Base-by-base conservation (phyloP, 1,140 invertebrate genomes). In the Saccostrea glomerata region DNA sequence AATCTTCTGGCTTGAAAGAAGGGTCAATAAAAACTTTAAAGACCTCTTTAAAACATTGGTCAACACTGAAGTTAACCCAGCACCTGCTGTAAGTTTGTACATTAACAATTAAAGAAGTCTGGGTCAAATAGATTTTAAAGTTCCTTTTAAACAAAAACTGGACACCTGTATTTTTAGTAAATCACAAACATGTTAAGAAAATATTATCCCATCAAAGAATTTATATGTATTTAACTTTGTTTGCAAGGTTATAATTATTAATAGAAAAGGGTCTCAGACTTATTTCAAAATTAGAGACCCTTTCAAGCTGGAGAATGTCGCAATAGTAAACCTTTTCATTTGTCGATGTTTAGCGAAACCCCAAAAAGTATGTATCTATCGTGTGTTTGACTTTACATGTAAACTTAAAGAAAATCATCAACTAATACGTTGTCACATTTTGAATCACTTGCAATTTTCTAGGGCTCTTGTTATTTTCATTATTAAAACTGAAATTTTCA, bases 131-230 rank as follows among this genome's bases (percentile, higher is more conserved):
- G 11, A 30, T 30, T 77, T 30, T 25, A 77, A 77, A 36, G 25
- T 30, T 23, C 15, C 30, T 36, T 77, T 77, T 25, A 30, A 40
- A n/a, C n/a, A 23, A 66, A 77, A 77, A 30, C 3, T 36, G 70
- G 30, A 25, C 70, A 77, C 70, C 70, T 77, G 70, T 30, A 77
- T 77, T 77, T 36, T 77, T 23, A 77, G 25, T 17, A 63, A 63
- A 77, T 36, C 70, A 25, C 12, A 4, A 36, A 25, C 4, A 30
- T 77, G 25, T 36, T 36, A 77, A 77, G 70, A 77, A 77, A 77
- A 77, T 77, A 36, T 36, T 77, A 30, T 77, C 25, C 25, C 25
- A 30, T 30, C 23, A 36, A 77, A 36, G 9, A 77, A 77, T 13
- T 77, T 77, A 77, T 25, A 30, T 77, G 70, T 36, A 36, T 36